A percentile compares a stretch with the other conserved stretches of the same genome.
phyloP scores from a whole-genome alignment of 2,113 vertebrate species.

The Panthera tigris region DNA sequence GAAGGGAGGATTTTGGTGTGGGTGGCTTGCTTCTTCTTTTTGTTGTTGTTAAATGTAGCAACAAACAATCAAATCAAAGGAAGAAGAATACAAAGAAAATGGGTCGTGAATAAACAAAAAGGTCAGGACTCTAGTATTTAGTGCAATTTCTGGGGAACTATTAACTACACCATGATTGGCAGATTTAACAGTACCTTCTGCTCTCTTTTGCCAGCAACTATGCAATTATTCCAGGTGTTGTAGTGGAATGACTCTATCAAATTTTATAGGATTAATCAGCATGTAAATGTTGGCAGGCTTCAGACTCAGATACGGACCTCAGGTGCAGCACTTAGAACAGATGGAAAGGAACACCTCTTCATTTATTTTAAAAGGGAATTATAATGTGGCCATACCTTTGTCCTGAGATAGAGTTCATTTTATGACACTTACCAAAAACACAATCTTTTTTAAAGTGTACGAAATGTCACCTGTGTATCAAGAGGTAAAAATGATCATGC shows the following conservation, averaged over 20 bases:
- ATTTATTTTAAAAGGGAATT: constrained; percentile 67
- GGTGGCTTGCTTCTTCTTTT: constrained; percentile 82
- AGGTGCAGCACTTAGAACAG: constrained; percentile 83
- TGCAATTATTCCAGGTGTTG: constrained; percentile 91
- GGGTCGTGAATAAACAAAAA: constrained; percentile 84
- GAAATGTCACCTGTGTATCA: neutral
- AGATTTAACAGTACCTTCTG: constrained; percentile 83
- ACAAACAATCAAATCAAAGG: constrained; percentile 81
- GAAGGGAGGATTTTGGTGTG: constrained; percentile 78
- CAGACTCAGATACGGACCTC: constrained; percentile 78
- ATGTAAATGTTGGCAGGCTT: constrained; percentile 83
- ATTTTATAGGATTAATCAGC: constrained; percentile 86
- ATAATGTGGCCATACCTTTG: constrained; percentile 61
- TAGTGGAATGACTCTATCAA: constrained; percentile 84
- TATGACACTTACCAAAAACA: constrained; percentile 38
- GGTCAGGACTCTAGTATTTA: constrained; percentile 73
- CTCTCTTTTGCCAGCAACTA: constrained; percentile 84
- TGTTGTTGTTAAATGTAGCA: constrained; percentile 82
- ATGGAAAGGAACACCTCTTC: constrained; percentile 76
- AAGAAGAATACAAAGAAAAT: constrained; percentile 78
- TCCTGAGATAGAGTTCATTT: constrained; percentile 56
- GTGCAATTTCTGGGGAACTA: constrained; percentile 80
- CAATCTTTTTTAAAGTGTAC: neutral
- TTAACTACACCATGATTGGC: constrained; percentile 84
- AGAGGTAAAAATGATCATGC: neutral